These are phyloP conservation scores for Arrhopalites spinosus DNA, from an alignment of 2,888 invertebrate genomes.

Conservation along the genomic window DNA sequence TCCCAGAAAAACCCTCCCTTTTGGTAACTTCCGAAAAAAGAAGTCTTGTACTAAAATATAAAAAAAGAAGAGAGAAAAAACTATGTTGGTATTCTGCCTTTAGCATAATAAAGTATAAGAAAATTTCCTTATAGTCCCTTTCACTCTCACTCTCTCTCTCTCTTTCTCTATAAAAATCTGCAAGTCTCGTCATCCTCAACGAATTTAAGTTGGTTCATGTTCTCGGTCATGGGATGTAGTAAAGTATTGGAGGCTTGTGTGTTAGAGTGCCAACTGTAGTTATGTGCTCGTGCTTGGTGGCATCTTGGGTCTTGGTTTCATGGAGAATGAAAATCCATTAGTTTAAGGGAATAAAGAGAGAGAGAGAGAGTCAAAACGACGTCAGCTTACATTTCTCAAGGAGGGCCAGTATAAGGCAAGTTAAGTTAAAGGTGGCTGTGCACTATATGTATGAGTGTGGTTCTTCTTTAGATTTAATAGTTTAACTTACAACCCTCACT, in stretches of 20 bases:
- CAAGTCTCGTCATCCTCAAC: conserved; percentile 3
- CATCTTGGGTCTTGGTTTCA: conserved; percentile 12
- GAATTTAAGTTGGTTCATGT: neutral
- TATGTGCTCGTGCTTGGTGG: conserved; percentile 3
- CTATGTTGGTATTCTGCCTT: too few relatives aligned
- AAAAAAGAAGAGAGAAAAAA: too few relatives aligned
- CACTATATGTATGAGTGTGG: neutral
- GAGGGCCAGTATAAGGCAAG: conserved; percentile 5
- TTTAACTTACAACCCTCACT: conserved; percentile 21
- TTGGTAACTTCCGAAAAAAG: neutral
- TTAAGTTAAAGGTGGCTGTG: conserved; percentile 14
- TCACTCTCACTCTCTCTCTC: neutral
- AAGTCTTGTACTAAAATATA: neutral
- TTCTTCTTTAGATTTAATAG: conserved; percentile 26
- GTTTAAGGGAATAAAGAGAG: conserved; percentile 9
- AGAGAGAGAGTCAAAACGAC: conserved; percentile 29
- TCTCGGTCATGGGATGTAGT: neutral
- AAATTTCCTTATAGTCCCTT: neutral
- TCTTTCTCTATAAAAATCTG: conserved; percentile 6
- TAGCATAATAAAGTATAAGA: conserved; percentile 1
- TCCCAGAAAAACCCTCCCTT: neutral
- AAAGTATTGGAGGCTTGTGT: neutral
- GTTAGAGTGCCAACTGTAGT: neutral
- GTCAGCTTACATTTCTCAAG: conserved; percentile 30
- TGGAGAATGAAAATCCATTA: conserved; percentile 28